Evolutionary conservation across 2,113 vertebrate species (phyloP).

Genomic region (Rhombomys opimus): DNA sequence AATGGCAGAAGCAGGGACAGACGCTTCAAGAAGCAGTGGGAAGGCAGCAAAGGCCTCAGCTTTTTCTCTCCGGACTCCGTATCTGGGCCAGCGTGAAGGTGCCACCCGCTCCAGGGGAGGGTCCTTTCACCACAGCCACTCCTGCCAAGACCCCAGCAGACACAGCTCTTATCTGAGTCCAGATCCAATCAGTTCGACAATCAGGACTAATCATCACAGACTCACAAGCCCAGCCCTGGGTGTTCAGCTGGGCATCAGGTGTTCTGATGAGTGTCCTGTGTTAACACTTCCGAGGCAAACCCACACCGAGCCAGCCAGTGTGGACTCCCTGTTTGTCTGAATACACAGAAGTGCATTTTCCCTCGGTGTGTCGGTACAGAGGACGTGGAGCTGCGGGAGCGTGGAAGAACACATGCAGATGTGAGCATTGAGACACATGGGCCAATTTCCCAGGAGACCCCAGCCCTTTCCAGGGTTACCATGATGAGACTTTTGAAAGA

Average conservation of each 20-base stretch:
- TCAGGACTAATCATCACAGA: too few species aligned
- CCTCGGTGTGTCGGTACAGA: neutral
- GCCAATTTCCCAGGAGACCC: neutral
- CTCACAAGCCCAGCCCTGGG: neutral
- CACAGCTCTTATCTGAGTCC: neutral
- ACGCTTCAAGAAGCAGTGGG: neutral
- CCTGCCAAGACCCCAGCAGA: too few species aligned
- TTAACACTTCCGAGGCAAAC: slow-evolving; percentile 24
- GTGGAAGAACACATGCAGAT: slow-evolving; percentile 15
- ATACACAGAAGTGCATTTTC: slow-evolving; percentile 32
- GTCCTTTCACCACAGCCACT: neutral
- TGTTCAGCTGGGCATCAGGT: neutral
- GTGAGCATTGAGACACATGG: neutral
- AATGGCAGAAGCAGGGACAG: neutral
- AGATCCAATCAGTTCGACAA: neutral
- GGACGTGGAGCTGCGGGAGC: neutral
- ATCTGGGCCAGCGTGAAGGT: neutral
- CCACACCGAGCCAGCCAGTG: neutral
- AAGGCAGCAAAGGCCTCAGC: neutral
- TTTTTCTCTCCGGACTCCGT: neutral
- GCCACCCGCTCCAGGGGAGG: neutral
- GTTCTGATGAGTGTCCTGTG: neutral
- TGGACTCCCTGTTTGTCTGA: slow-evolving; percentile 17
- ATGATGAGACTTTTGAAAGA: slow-evolving; percentile 54
- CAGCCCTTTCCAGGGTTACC: neutral